A percentile compares a stretch with the other conserved stretches of the same genome.
phyloP scores from a whole-genome alignment of 2,797 vertebrate species.

The Macroramphosus scolopax region DNA sequence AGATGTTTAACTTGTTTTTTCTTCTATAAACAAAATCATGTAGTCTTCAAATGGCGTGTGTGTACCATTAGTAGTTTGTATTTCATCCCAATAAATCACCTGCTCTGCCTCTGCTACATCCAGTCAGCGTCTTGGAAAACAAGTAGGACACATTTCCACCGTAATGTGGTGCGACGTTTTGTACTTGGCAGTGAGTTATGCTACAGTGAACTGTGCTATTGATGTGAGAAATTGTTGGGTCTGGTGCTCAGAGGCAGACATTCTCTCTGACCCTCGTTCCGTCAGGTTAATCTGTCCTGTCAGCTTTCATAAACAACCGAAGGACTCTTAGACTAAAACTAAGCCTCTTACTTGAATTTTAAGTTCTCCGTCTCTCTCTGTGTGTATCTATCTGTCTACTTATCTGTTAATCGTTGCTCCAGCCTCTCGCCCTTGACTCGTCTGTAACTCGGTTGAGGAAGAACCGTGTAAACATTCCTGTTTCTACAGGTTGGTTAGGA shows the following conservation, averaged over 20 bases:
- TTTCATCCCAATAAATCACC: too few relatives aligned
- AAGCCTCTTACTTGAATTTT: slow-evolving; percentile 67
- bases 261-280: slow-evolving; percentile 54
- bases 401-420: slow-evolving; percentile 53
- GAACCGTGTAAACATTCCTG: slow-evolving; percentile 26
- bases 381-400: slow-evolving; percentile 32
- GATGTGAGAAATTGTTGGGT: slow-evolving; percentile 49
- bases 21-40: too few relatives aligned
- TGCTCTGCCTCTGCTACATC: too few relatives aligned
- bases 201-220: slow-evolving; percentile 30
- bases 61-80: too few relatives aligned
- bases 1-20: too few relatives aligned
- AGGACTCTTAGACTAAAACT: slow-evolving; percentile 52
- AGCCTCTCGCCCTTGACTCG: slow-evolving; percentile 19
- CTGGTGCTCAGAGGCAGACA: slow-evolving; percentile 54
- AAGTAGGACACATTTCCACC: slow-evolving; percentile 30
- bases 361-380: slow-evolving; percentile 40
- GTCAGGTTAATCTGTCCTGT: slow-evolving; percentile 67
- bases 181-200: slow-evolving; percentile 29
- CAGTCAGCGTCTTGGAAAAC: slow-evolving; percentile 21
- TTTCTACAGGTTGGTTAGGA: slow-evolving; percentile 36
- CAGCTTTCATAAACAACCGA: slow-evolving; percentile 64
- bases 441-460: slow-evolving; percentile 21
- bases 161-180: slow-evolving; percentile 31
- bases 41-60: too few relatives aligned